Base-by-base conservation (phyloP, 1,140 invertebrate genomes). In the Drosophila eugracilis region DNA sequence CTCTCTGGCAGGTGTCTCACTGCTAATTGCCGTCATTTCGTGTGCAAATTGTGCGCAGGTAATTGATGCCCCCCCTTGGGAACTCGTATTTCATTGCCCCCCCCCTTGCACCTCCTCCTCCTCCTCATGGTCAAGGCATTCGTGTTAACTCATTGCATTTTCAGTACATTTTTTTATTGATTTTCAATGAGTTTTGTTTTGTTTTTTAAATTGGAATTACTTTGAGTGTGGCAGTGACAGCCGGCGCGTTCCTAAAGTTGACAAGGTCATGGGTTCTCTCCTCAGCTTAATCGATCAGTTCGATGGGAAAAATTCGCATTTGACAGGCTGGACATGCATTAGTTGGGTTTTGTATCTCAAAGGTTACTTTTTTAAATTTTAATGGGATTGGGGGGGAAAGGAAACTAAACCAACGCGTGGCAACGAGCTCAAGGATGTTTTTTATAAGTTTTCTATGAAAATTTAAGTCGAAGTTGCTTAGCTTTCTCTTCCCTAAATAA, bases 11-110 rank as follows among this genome's bases (percentile, higher is more conserved):
- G 75, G 59, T 84, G 75, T 58, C 54, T 70, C 69, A 42, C 63
- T 59, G 59, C 75, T 86, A 86, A 86, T 86, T 86, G 83, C 77
- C 57, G 34, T 86, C 72, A 67, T 86, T 84, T 86, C 63, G 47
- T 65, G 81, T 71, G 62, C 81, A 85, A 85, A 86, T 86, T 85
- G 76, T 65, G 65, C 52, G 41, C 72, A 54, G 63, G 62, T 73
- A 73, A 60, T 60, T 57, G 72, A 54, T 55, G 69, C 26, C 50
- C 32, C 50, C 32, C 39, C 50, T 41, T 24, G 34, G 19, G 14
- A 5, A 15, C 28, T 26, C 49, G 7, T 19, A 5, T 9, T 17
- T 15, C 17, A 15, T 15, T 30, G n/a, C 19, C 42, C n/a, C n/a
- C n/a, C n/a, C n/a, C n/a, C n/a, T n/a, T n/a, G n/a, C n/a, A n/a